Evolutionary conservation across 2,888 invertebrate species (phyloP).

Genomic region (Dasysyrphus tricinctus): DNA sequence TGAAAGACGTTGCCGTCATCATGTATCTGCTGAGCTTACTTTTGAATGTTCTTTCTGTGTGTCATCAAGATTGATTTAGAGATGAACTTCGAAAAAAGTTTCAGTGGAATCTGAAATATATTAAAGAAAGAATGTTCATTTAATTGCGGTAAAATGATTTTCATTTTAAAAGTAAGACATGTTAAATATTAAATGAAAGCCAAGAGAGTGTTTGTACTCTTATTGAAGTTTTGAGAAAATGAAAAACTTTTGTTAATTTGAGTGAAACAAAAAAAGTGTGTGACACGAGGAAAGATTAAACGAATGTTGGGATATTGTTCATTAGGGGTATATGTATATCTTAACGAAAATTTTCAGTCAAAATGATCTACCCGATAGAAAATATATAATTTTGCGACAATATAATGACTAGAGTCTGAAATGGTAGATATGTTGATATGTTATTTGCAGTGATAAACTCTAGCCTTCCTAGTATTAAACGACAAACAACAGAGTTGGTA

Average conservation of each 20-base stretch:
- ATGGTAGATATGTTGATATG: too few relatives aligned
- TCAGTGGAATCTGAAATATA: constrained; percentile 16
- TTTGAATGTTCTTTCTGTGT: neutral
- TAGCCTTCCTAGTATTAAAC: too few relatives aligned
- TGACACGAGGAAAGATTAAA: neutral
- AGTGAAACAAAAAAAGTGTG: too few relatives aligned
- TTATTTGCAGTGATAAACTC: too few relatives aligned
- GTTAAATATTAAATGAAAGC: neutral
- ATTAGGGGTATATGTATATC: too few relatives aligned
- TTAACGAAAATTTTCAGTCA: too few relatives aligned
- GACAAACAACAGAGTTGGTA: too few relatives aligned
- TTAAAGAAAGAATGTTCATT: constrained; percentile 1
- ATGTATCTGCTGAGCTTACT: neutral
- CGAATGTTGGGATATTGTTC: neutral
- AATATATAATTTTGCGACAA: too few relatives aligned
- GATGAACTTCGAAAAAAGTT: constrained; percentile 9
- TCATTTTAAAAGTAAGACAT: constrained; percentile 1
- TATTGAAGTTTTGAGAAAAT: neutral
- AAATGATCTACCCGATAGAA: too few relatives aligned
- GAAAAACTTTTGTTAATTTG: neutral
- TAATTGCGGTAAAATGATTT: constrained; percentile 4
- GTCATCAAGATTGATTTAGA: neutral
- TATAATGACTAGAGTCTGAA: too few relatives aligned
- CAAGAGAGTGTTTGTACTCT: neutral
- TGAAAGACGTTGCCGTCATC: too few relatives aligned